Percentiles rank a stretch among this genome's conserved stretches.
Conservation (phyloP, 2,113 vertebrate species). For the Corapipo altera region DNA sequence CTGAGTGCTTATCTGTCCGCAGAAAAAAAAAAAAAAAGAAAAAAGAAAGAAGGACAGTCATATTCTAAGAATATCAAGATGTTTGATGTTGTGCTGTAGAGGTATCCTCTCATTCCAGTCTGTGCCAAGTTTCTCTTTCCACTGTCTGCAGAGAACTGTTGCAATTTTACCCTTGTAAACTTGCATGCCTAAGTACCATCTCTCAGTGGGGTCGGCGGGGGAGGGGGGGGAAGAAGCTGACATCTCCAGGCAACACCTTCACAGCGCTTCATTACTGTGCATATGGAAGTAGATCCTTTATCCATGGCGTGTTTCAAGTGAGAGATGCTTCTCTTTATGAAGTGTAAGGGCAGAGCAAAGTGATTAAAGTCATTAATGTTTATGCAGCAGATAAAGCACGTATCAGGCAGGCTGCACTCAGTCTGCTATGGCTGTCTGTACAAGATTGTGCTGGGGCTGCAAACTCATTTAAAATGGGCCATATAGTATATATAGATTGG, state of each 20-base stretch:
- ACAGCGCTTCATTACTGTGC: not conserved
- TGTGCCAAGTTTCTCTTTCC: not conserved
- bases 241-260: not conserved
- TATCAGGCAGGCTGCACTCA: not conserved
- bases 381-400: not conserved
- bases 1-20: not conserved
- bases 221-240: not conserved
- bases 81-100: not conserved
- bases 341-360: slow-evolving; percentile 27
- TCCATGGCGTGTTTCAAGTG: not conserved
- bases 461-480: not conserved
- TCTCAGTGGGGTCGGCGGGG: not conserved
- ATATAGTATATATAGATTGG: not conserved
- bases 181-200: not conserved
- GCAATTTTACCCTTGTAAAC: slow-evolving; percentile 24
- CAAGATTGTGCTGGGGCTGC: not conserved
- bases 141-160: not conserved
- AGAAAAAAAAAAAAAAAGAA: not conserved
- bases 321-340: not conserved
- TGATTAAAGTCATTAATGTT: slow-evolving; percentile 29
- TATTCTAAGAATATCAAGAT: not conserved
- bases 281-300: not conserved
- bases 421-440: not conserved
- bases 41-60: not conserved
- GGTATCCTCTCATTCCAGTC: not conserved